phyloP scores from a whole-genome alignment of 2,888 invertebrate species.

The Chouioia cunea region DNA sequence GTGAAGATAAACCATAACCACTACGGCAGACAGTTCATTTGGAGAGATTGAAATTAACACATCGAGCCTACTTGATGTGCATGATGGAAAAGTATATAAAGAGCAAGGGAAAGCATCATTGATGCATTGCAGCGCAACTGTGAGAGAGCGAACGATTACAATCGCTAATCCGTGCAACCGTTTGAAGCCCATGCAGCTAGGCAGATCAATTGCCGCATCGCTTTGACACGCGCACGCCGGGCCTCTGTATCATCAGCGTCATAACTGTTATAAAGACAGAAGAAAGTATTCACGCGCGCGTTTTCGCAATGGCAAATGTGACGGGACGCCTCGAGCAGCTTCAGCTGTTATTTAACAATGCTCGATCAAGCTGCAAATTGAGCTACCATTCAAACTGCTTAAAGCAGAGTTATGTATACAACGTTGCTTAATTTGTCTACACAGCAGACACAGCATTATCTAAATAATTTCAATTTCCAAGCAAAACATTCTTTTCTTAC shows the following conservation, averaged over 20 bases:
- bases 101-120: constrained; percentile 24
- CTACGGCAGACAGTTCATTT: neutral
- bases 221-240: constrained; percentile 12
- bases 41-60: constrained; percentile 38
- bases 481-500: too few relatives aligned
- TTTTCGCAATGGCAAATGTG: too few relatives aligned
- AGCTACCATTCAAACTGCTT: too few relatives aligned
- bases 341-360: too few relatives aligned
- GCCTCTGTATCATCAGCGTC: neutral
- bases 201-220: constrained; percentile 34
- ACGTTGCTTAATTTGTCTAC: too few relatives aligned
- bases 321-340: too few relatives aligned
- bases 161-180: constrained; percentile 18
- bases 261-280: constrained; percentile 1
- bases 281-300: neutral
- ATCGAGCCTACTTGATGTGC: constrained; percentile 40
- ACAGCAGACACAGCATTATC: too few relatives aligned
- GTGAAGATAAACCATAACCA: too few relatives aligned
- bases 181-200: constrained; percentile 4
- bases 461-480: too few relatives aligned
- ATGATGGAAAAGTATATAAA: constrained; percentile 18
- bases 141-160: too few relatives aligned
- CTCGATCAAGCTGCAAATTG: too few relatives aligned
- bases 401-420: too few relatives aligned
- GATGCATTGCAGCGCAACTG: neutral